phyloP scores from a whole-genome alignment of 2,888 invertebrate genomes.

The Noctua janthe region DNA sequence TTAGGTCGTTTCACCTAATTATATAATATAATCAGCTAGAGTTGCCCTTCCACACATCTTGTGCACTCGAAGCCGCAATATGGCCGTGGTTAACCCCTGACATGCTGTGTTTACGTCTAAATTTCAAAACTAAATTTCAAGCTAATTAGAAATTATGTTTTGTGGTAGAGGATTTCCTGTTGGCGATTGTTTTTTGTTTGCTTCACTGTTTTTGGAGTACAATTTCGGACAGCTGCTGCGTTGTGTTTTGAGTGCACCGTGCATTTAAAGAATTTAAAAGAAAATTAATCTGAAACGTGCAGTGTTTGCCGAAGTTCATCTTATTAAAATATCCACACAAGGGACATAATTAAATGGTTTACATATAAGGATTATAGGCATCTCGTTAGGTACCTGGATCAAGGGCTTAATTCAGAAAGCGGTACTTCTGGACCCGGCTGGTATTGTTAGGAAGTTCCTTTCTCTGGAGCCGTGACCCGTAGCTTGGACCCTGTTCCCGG shows the following conservation, averaged over 20 bases:
- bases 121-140: slow-evolving; percentile 58
- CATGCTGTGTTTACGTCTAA: slow-evolving; percentile 69
- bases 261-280: neutral
- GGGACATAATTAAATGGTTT: neutral
- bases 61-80: slow-evolving; percentile 82
- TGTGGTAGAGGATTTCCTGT: slow-evolving; percentile 24
- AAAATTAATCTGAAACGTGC: neutral
- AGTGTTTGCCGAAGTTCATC: neutral
- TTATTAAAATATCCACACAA: neutral
- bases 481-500: too few species aligned
- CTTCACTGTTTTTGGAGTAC: neutral
- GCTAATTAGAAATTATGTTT: slow-evolving; percentile 61
- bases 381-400: too few species aligned
- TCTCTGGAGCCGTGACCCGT: too few species aligned
- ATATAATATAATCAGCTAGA: slow-evolving; percentile 47
- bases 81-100: slow-evolving; percentile 80
- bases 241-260: neutral
- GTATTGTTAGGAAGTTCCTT: too few species aligned
- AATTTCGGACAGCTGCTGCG: neutral
- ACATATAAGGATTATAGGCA: neutral
- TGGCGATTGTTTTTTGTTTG: slow-evolving; percentile 30
- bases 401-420: too few species aligned
- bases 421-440: too few species aligned
- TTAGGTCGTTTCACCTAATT: slow-evolving; percentile 56
- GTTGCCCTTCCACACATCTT: slow-evolving; percentile 74